A percentile compares a stretch with the other conserved stretches of the same genome.
Conservation (phyloP, 2,888 invertebrate species). For the Hoplodrina ambigua region DNA sequence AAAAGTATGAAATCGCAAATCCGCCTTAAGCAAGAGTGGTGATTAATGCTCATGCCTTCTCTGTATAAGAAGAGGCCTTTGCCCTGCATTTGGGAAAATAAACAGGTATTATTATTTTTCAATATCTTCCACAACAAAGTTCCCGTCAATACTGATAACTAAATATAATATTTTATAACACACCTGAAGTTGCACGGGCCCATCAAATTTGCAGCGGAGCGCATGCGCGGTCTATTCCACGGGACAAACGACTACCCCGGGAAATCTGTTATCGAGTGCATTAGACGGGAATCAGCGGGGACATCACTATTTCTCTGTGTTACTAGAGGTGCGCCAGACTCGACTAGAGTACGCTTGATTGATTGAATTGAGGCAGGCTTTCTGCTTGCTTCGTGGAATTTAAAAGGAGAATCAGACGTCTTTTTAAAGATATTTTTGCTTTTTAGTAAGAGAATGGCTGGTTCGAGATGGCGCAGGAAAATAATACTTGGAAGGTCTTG, state of each 20-base stretch:
- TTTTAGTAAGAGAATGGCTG: not conserved
- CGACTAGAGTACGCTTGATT: constrained; percentile 40
- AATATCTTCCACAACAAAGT: constrained; percentile 9
- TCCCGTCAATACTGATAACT: constrained; percentile 29
- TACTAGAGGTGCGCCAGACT: constrained; percentile 53
- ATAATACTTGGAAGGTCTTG: too few species aligned
- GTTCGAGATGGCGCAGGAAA: too few species aligned
- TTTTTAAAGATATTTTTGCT: constrained; percentile 6
- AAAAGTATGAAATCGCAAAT: too few species aligned
- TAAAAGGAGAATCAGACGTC: constrained; percentile 1
- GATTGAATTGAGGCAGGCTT: constrained; percentile 49
- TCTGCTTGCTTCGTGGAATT: constrained; percentile 10
- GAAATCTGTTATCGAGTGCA: constrained; percentile 74
- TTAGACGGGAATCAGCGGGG: constrained; percentile 63
- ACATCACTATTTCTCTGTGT: constrained; percentile 51
- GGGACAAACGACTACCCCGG: constrained; percentile 71
- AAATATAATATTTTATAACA: constrained; percentile 64
- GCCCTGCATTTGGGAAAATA: too few species aligned
- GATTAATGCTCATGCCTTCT: too few species aligned
- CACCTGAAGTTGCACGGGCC: constrained; percentile 45
- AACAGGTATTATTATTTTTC: not conserved
- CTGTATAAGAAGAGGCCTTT: too few species aligned
- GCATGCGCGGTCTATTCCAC: constrained; percentile 56
- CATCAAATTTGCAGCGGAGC: constrained; percentile 52
- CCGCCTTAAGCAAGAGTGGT: too few species aligned